Percentiles rank a stretch among this genome's conserved stretches.
These are phyloP conservation scores for Propithecus deckenii DNA, from an alignment of 2,797 vertebrate species.

Conservation along the genomic window DNA sequence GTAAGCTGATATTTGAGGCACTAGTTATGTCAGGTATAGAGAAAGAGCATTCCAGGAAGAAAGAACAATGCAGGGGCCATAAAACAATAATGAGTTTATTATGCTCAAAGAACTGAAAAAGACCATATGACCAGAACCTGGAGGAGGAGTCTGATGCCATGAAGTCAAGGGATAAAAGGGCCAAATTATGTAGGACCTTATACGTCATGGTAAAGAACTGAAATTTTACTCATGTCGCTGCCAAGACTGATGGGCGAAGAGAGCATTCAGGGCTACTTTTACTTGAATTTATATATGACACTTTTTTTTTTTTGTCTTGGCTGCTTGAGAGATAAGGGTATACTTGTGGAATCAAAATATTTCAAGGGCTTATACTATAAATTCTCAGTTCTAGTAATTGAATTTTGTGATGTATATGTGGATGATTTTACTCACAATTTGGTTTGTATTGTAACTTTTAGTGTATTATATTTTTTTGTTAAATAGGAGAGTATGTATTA, in stretches of 20 bases:
- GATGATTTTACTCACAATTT: neutral
- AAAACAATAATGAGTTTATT: neutral
- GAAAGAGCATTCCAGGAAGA: neutral
- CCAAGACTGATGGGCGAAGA: neutral
- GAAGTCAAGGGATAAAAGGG: neutral
- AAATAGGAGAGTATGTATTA: neutral
- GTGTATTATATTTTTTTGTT: neutral
- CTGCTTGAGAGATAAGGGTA: neutral
- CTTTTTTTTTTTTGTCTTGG: constrained; percentile 17
- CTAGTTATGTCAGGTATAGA: neutral
- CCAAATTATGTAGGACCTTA: neutral
- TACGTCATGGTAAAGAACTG: neutral
- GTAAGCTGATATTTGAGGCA: neutral
- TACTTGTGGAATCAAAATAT: constrained; percentile 14
- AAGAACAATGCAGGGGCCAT: neutral
- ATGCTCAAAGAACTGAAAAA: neutral
- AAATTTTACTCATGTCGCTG: neutral
- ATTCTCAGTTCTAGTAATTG: neutral
- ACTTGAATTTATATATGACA: neutral
- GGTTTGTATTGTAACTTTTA: neutral
- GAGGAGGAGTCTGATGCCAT: neutral
- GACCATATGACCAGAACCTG: neutral
- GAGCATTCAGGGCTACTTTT: neutral
- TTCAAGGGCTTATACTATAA: neutral
- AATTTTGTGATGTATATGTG: neutral